phyloP scores from a whole-genome alignment of 2,113 vertebrate species.

The Ictidomys tridecemlineatus region DNA sequence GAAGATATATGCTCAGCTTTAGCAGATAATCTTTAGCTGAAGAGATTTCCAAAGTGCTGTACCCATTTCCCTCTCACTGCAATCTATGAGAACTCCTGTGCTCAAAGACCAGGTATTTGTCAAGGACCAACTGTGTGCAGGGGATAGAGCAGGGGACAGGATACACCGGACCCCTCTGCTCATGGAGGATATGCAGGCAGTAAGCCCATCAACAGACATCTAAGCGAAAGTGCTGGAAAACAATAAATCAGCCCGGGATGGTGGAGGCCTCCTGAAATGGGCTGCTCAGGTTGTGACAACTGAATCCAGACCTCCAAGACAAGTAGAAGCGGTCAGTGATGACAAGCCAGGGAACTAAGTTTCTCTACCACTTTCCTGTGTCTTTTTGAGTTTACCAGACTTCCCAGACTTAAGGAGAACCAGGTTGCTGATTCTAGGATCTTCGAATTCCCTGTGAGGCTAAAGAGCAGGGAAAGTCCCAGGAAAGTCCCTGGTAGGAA shows the following conservation, averaged over 20 bases:
- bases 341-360: not conserved
- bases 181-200: not conserved
- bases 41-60: not conserved
- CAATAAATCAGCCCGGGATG: not conserved
- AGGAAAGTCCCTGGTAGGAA: not conserved
- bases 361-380: not conserved
- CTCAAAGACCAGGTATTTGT: not conserved
- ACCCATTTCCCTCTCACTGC: not conserved
- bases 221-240: not conserved
- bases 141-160: not conserved
- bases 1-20: not conserved
- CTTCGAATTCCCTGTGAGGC: not conserved
- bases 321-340: not conserved
- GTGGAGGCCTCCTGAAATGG: not conserved
- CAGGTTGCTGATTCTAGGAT: not conserved
- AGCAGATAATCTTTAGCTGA: fast-evolving
- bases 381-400: not conserved
- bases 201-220: not conserved
- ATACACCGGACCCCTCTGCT: not conserved
- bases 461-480: not conserved
- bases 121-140: not conserved
- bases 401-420: not conserved
- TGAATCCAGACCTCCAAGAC: not conserved
- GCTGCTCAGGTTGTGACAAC: not conserved
- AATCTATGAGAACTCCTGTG: not conserved